Evolutionary conservation across 2,888 invertebrate species (phyloP).

Genomic region (Auanema sp.): DNA sequence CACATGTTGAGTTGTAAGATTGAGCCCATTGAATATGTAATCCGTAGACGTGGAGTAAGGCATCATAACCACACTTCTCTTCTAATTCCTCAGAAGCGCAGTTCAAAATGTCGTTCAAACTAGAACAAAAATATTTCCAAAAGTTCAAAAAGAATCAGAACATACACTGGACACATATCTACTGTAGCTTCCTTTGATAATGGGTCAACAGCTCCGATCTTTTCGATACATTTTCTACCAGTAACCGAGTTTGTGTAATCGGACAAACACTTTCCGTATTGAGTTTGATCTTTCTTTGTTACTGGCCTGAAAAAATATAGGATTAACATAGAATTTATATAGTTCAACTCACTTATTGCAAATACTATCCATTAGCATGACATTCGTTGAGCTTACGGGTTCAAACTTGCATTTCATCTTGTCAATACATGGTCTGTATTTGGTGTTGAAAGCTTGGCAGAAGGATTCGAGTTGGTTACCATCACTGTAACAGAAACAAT

Average conservation of each 20-base stretch:
- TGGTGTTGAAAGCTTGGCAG: constrained; percentile 41
- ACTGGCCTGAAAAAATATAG: constrained; percentile 25
- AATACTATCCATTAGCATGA: constrained; percentile 44
- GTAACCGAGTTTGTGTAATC: constrained; percentile 39
- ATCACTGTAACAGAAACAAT: constrained; percentile 36
- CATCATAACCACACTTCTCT: constrained; percentile 53
- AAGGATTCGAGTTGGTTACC: constrained; percentile 50
- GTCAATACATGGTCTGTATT: constrained; percentile 53
- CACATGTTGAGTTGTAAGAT: constrained; percentile 43
- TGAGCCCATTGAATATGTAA: constrained; percentile 50
- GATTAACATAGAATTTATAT: neutral
- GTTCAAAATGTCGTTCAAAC: constrained; percentile 42
- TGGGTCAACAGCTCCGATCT: constrained; percentile 48
- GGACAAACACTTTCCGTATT: constrained; percentile 34
- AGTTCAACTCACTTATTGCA: constrained; percentile 32
- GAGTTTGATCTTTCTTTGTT: constrained; percentile 34
- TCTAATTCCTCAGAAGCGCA: constrained; percentile 45
- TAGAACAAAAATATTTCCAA: constrained; percentile 17
- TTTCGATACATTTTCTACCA: constrained; percentile 48
- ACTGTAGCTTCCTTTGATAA: constrained; percentile 43
- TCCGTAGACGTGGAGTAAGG: constrained; percentile 58
- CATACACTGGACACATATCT: constrained; percentile 47
- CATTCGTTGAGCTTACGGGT: constrained; percentile 44
- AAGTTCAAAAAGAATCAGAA: neutral
- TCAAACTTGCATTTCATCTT: constrained; percentile 47